Base-by-base conservation (phyloP, 2,888 invertebrate genomes). In the Trichopoda pennipes region DNA sequence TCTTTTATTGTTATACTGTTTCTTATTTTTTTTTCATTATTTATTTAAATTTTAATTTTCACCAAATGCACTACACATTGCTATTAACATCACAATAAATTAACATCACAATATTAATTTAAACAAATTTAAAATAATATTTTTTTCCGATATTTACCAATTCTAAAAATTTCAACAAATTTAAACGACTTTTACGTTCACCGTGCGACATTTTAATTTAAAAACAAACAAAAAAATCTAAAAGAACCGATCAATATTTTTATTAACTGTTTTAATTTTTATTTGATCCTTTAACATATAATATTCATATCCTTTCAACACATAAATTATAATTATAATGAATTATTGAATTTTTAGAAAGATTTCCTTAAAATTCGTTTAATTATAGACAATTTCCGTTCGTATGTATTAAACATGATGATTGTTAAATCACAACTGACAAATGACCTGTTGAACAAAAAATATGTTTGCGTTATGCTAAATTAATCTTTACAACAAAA, bases 161-260 rank as follows among this genome's bases (percentile, higher is more conserved):
- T 87, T 91, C 91, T 69, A 91, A 85, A 86, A 91, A 91, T 86
- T 91, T 91, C 17, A 91, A 87, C 64, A 91, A 89, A 85, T 88
- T 90, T n/a, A 91, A 85, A 69, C 89, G 89, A 61, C 88, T 88
- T 83, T 89, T 88, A 8, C 87, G 88, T 76, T 90, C 90, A 79
- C 88, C 88, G 86, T 90, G 89, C 55, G 90, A 89, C 90, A 90
- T 90, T 86, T 85, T 84, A 12, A 8, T 9, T 38, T 21, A n/a
- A 38, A 17, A 32, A n/a, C n/a, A n/a, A n/a, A n/a, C n/a, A n/a
- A n/a, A n/a, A n/a, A n/a, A 56, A 19, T 21, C 12, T 35, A 0
- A 7, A 47, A 23, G 12, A 69, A 35, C 44, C 35, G 32, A 66
- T 32, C 21, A 74, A 70, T 49, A n/a, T 69, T 58, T 68, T 56